phyloP scores from a whole-genome alignment of 1,140 invertebrate species.

The Globodera rostochiensis region DNA sequence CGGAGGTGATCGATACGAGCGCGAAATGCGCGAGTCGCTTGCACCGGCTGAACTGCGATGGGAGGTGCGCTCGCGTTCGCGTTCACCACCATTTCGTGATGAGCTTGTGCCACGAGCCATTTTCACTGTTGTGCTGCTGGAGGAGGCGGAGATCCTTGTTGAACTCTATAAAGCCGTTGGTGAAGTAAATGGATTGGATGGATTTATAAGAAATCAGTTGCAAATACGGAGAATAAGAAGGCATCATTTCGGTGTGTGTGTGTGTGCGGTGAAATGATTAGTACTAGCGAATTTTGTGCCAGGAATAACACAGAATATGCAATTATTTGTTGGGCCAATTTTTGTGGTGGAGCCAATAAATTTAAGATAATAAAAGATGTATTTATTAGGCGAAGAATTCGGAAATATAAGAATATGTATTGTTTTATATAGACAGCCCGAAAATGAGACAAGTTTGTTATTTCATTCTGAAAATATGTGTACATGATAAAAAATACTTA shows the following conservation, averaged over 20 bases:
- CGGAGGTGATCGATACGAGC: conserved; percentile 27
- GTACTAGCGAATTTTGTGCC: neutral
- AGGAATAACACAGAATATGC: neutral
- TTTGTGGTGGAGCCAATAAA: too few species aligned
- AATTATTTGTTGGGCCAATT: neutral
- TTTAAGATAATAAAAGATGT: neutral
- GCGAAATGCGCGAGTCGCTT: conserved; percentile 24
- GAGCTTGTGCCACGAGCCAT: neutral
- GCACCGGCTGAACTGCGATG: conserved; percentile 10
- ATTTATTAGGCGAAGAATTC: neutral
- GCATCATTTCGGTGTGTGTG: neutral
- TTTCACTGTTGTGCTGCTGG: neutral
- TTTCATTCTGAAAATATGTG: neutral
- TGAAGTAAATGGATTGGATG: neutral
- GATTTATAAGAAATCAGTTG: neutral
- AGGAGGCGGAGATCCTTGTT: neutral
- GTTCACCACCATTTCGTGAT: neutral
- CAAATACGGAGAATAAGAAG: neutral
- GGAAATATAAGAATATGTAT: neutral
- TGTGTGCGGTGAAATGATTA: neutral
- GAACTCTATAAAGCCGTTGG: neutral
- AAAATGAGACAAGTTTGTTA: neutral
- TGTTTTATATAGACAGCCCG: neutral
- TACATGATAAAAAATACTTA: too few species aligned
- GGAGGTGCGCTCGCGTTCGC: neutral